Conservation (phyloP, 2,888 invertebrate species). For the Polia nebulosa region DNA sequence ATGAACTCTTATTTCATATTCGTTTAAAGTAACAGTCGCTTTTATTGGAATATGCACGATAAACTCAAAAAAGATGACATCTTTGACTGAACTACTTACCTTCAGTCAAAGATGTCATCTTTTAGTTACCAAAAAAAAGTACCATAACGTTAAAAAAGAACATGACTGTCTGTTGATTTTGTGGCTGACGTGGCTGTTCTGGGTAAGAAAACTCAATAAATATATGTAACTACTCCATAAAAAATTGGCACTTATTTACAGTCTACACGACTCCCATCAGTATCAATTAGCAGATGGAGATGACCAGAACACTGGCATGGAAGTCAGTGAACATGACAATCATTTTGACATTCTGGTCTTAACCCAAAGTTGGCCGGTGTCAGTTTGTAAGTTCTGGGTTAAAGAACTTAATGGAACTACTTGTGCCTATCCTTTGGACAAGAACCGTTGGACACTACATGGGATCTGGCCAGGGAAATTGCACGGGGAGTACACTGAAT, state of each 20-base stretch:
- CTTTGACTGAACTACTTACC: too few species aligned
- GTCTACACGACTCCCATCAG: not conserved
- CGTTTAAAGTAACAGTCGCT: too few species aligned
- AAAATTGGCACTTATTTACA: not conserved
- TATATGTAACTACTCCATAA: too few species aligned
- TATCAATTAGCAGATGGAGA: not conserved
- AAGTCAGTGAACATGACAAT: not conserved
- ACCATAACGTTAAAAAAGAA: too few species aligned
- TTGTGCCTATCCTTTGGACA: constrained; percentile 13
- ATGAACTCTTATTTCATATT: too few species aligned
- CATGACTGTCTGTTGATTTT: too few species aligned
- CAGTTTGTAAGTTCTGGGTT: constrained; percentile 27
- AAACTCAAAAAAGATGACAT: too few species aligned
- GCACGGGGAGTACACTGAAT: fast-evolving
- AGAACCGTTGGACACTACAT: constrained; percentile 29
- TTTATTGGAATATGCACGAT: too few species aligned
- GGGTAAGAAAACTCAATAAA: too few species aligned
- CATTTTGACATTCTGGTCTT: constrained; percentile 17
- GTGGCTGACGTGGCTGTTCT: too few species aligned
- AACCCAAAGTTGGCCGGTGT: constrained; percentile 25
- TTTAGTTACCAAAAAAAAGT: too few species aligned
- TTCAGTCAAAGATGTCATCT: too few species aligned
- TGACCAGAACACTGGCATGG: not conserved
- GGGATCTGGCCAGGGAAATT: constrained; percentile 35
- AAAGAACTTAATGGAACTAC: not conserved